These are phyloP conservation scores for Macrosiphum euphorbiae DNA, from an alignment of 2,888 invertebrate genomes.

Conservation along the genomic window DNA sequence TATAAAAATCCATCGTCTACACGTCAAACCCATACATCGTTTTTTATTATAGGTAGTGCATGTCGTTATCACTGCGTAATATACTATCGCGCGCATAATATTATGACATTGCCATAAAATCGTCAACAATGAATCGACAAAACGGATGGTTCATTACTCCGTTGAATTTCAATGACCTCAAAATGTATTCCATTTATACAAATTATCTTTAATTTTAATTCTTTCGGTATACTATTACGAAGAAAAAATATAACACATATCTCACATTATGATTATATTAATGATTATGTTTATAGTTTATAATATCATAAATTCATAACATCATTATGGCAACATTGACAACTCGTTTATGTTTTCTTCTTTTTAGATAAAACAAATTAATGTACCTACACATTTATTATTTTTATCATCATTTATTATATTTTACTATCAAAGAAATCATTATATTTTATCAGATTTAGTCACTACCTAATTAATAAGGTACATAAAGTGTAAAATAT, in stretches of 20 bases:
- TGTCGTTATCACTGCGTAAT: conserved; percentile 27
- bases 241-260: conserved; percentile 32
- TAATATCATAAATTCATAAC: neutral
- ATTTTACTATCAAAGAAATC: neutral
- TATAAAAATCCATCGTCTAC: neutral
- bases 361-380: neutral
- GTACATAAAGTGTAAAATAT: neutral
- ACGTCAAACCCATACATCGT: neutral
- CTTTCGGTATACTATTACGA: neutral
- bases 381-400: neutral
- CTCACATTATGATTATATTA: neutral
- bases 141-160: conserved; percentile 50
- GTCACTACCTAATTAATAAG: neutral
- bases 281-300: neutral
- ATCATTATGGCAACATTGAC: neutral
- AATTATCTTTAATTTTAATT: neutral
- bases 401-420: neutral
- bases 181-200: conserved; percentile 3
- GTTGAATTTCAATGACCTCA: conserved; percentile 51
- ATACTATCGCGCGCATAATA: conserved; percentile 8
- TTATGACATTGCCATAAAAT: conserved; percentile 48
- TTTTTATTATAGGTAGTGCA: neutral
- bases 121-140: conserved; percentile 47
- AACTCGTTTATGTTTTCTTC: neutral
- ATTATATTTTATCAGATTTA: neutral